These are phyloP conservation scores for Scolopax rusticola DNA, from an alignment of 2,797 vertebrate genomes.

Conservation along the genomic window DNA sequence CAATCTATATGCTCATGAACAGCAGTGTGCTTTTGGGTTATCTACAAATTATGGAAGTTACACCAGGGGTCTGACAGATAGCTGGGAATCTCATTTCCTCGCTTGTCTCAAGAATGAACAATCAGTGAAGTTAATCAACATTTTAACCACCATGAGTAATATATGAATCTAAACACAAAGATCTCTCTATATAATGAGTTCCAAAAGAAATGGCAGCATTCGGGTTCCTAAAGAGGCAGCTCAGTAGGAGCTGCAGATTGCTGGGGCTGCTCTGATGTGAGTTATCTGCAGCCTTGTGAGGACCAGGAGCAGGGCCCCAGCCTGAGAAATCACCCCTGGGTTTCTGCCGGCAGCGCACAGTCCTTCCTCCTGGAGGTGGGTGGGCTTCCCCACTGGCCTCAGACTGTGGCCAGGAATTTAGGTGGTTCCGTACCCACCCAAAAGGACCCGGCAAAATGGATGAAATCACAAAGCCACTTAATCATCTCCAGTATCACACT, in stretches of 20 bases:
- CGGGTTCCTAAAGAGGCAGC: slow-evolving; percentile 24
- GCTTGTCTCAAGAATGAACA: slow-evolving; percentile 72
- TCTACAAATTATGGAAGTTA: slow-evolving; percentile 69
- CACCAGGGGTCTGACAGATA: slow-evolving; percentile 67
- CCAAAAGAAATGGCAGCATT: slow-evolving; percentile 12
- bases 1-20: slow-evolving; percentile 68
- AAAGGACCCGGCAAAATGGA: background rate
- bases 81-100: slow-evolving; percentile 78
- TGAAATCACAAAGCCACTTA: background rate
- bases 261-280: background rate
- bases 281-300: background rate
- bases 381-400: background rate
- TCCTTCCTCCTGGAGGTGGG: background rate
- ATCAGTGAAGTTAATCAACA: slow-evolving; percentile 77
- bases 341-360: background rate
- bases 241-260: background rate
- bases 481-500: background rate
- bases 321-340: rapidly evolving
- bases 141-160: slow-evolving; percentile 70
- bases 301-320: background rate
- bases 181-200: slow-evolving; percentile 32
- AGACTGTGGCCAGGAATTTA: background rate
- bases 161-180: slow-evolving; percentile 62
- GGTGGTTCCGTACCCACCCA: background rate
- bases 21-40: slow-evolving; percentile 69